Base-by-base conservation (phyloP, 2,113 vertebrate genomes). In the Rutilus rutilus region DNA sequence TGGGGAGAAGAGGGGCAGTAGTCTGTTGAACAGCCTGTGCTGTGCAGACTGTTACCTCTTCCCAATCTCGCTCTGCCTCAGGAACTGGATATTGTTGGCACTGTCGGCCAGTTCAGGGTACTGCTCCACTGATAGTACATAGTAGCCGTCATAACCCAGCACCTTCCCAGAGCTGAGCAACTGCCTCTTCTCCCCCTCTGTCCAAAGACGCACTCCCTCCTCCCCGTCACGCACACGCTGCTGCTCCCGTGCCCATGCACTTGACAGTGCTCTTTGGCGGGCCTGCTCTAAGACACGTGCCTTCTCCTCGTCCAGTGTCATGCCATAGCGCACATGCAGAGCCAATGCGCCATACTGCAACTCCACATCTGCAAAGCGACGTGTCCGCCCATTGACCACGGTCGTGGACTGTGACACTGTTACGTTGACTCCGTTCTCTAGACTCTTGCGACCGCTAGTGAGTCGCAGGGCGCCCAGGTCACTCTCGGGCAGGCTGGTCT, bases 71-170 rank as follows among this genome's bases (percentile, higher is more conserved):
- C 97, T 99, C 95, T 99, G 98, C 89, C 98, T 94, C 89, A 99
- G 94, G 94, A 99, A 99, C 94, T 99, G 98, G 93, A 99, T 96
- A 92, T 99, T 99, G 94, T 98, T 99, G 78, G 97, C 97, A 9
- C 97, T 99, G 96, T 99, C 98, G 15, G 97, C 98, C 85, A 99
- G 95, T 95, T 99, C 98, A 0, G 98, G 97, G 95, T 99, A 99
- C 96, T 99, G 98, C 95, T 99, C 98, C 92, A 99, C 97, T 33
- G 98, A 99, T 91, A 99, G 93, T 92, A 99, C 96, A 90, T 99
- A 99, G 96, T 99, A 99, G 90, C 98, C 98, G 62, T 99, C 98
- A 0, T 98, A 98, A 82, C 98, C 98, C 94, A 97, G 94, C 87
- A 99, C 98, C 91, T 98, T 99, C 39, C 97, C 98, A 3, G 97